phyloP scores from a whole-genome alignment of 2,888 invertebrate species.

The Erebia epiphron region DNA sequence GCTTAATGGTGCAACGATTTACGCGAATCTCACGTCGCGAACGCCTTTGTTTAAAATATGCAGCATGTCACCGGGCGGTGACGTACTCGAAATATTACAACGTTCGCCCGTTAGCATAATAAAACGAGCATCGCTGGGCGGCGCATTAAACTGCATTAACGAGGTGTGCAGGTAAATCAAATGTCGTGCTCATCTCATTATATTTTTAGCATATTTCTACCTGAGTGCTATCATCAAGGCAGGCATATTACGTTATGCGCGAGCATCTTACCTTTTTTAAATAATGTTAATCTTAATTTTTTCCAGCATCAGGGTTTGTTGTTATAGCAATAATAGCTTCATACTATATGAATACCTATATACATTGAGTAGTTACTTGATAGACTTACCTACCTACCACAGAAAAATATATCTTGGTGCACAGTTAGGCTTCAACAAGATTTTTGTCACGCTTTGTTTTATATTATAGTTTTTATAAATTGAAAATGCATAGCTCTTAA shows the following conservation, averaged over 20 bases:
- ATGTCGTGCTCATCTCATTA: constrained; percentile 48
- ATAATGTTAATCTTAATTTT: neutral
- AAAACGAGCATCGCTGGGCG: constrained; percentile 64
- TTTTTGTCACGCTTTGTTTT: neutral
- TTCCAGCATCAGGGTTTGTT: too few species aligned
- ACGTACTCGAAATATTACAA: constrained; percentile 76
- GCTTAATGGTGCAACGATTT: constrained; percentile 65
- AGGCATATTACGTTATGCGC: neutral
- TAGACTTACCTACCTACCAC: too few species aligned
- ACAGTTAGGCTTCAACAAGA: too few species aligned
- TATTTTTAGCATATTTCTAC: constrained; percentile 34
- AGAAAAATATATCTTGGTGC: too few species aligned
- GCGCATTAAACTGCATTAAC: constrained; percentile 64
- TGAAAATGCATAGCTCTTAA: neutral
- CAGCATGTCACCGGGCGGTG: constrained; percentile 69
- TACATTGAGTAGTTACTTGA: too few species aligned
- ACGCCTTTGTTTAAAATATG: constrained; percentile 70
- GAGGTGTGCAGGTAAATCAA: constrained; percentile 52
- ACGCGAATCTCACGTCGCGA: constrained; percentile 54
- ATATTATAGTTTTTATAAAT: neutral
- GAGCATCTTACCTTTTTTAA: neutral
- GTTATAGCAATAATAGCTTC: too few species aligned
- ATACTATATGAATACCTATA: too few species aligned
- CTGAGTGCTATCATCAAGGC: constrained; percentile 8
- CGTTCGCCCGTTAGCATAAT: constrained; percentile 75